These are phyloP conservation scores for Ennomos erosarius DNA, from an alignment of 2,888 invertebrate genomes.

Conservation along the genomic window DNA sequence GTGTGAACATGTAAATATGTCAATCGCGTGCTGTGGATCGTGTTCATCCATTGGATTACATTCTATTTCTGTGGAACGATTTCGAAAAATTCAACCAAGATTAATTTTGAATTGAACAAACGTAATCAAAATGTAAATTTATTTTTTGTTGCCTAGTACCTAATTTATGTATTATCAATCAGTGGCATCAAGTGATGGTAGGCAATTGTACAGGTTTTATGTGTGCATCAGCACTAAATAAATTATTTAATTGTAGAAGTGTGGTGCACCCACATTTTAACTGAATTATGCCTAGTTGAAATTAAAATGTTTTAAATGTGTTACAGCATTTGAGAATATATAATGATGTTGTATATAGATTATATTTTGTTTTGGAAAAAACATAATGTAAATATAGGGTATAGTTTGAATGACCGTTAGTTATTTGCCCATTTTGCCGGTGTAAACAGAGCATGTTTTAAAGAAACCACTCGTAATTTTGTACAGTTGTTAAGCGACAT, in stretches of 20 bases:
- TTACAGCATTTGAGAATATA: slow-evolving; percentile 85
- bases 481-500: slow-evolving; percentile 84
- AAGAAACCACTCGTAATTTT: slow-evolving; percentile 83
- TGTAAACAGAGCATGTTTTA: slow-evolving; percentile 72
- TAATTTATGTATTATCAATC: slow-evolving; percentile 52
- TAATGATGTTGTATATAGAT: slow-evolving; percentile 85
- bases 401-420: slow-evolving; percentile 63
- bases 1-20: slow-evolving; percentile 70
- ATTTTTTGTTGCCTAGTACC: slow-evolving; percentile 72
- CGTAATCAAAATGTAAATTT: slow-evolving; percentile 52
- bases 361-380: slow-evolving; percentile 83
- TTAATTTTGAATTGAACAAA: slow-evolving; percentile 55
- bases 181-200: slow-evolving; percentile 54
- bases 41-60: slow-evolving; percentile 53
- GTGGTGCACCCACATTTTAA: slow-evolving; percentile 64
- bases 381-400: slow-evolving; percentile 77
- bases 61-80: slow-evolving; percentile 52
- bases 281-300: slow-evolving; percentile 81
- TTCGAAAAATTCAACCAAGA: slow-evolving; percentile 38
- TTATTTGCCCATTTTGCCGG: slow-evolving; percentile 76
- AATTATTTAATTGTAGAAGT: slow-evolving; percentile 65
- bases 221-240: slow-evolving; percentile 50
- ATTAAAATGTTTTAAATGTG: slow-evolving; percentile 84
- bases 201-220: slow-evolving; percentile 65
- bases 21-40: slow-evolving; percentile 54